Conservation (phyloP, 92 coral and sea anemone species). For the Montipora capitata region DNA sequence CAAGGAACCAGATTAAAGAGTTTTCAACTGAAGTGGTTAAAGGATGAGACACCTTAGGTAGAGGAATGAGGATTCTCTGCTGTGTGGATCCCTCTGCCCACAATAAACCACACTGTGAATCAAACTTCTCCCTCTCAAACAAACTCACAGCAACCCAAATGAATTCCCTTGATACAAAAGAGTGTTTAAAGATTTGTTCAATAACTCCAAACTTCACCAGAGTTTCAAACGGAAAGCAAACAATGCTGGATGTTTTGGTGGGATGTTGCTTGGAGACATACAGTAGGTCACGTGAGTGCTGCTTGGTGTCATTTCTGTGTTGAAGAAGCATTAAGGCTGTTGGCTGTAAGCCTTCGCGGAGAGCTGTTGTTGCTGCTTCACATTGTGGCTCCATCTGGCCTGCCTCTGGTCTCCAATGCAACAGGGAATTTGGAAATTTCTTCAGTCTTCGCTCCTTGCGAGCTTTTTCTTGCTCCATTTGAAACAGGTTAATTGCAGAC, state of each 20-base stretch:
- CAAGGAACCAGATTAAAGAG: constrained; percentile 7
- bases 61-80: constrained; percentile 6
- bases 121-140: constrained; percentile 15
- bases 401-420: not conserved
- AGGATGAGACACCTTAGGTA: not conserved
- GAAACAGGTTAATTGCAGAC: constrained; percentile 30
- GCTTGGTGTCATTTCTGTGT: not conserved
- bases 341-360: not conserved
- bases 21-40: not conserved
- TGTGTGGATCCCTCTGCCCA: constrained; percentile 12
- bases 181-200: constrained; percentile 27
- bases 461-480: constrained; percentile 43
- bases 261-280: constrained; percentile 49
- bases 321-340: not conserved
- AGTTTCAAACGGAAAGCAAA: not conserved
- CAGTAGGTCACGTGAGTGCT: constrained; percentile 32
- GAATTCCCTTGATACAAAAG: constrained; percentile 36
- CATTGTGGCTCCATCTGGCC: not conserved
- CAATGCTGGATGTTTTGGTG: constrained; percentile 10
- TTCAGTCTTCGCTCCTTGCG: constrained; percentile 33
- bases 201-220: constrained; percentile 2
- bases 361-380: not conserved
- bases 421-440: constrained; percentile 10
- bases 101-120: constrained; percentile 35
- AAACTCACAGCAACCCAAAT: constrained; percentile 26